phyloP scores from a whole-genome alignment of 2,888 invertebrate genomes.

The Saturnia pavonia region DNA sequence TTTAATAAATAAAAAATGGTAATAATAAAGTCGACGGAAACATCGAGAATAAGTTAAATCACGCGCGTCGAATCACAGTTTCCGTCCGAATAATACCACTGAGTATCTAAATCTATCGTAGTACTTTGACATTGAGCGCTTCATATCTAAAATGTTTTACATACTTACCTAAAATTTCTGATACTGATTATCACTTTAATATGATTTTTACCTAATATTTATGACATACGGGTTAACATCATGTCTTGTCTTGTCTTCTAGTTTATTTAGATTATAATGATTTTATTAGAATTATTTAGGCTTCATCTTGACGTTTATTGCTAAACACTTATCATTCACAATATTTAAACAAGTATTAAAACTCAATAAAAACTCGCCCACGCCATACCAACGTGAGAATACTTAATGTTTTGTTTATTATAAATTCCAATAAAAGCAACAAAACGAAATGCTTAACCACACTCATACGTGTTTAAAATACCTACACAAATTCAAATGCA shows the following conservation, averaged over 20 bases:
- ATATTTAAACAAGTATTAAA: not conserved
- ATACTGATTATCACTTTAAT: too few species aligned
- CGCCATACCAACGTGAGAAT: not conserved
- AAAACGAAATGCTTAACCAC: conserved; percentile 3
- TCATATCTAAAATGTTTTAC: not conserved
- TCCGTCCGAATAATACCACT: not conserved
- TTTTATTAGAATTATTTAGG: not conserved
- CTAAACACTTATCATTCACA: not conserved
- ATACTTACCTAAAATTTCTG: not conserved
- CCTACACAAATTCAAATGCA: conserved; percentile 3
- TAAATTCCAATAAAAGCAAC: conserved; percentile 7
- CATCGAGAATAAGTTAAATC: not conserved
- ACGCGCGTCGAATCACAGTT: not conserved
- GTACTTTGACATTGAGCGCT: not conserved
- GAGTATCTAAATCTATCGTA: not conserved
- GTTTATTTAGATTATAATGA: not conserved
- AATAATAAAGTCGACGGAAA: not conserved
- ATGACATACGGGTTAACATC: not conserved
- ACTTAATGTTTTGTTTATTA: not conserved
- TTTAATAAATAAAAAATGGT: not conserved
- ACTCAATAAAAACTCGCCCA: not conserved
- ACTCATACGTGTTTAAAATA: conserved; percentile 5
- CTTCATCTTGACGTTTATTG: not conserved
- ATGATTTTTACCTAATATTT: too few species aligned
- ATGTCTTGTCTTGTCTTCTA: not conserved